A percentile compares a stretch with the other conserved stretches of the same genome.
phyloP scores from a whole-genome alignment of 1,140 invertebrate genomes.

The Papilio machaon region DNA sequence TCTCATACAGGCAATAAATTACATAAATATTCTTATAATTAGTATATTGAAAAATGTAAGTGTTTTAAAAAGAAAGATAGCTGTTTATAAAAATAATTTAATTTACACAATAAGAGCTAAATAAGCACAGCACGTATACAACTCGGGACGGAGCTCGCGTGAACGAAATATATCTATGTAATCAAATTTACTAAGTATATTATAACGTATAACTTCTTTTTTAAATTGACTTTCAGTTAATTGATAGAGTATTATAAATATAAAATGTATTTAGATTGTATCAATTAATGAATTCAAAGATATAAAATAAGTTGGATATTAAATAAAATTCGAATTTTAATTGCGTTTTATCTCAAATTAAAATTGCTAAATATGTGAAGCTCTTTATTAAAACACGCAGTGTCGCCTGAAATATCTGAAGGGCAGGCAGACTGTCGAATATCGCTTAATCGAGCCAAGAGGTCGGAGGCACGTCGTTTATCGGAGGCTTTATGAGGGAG shows the following conservation, averaged over 20 bases:
- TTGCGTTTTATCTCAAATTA: slow-evolving; percentile 21
- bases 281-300: not conserved
- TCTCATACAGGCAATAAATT: too few species aligned
- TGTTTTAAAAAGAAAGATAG: too few species aligned
- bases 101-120: too few species aligned
- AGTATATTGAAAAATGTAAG: too few species aligned
- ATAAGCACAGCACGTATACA: too few species aligned
- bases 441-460: slow-evolving; percentile 73
- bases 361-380: slow-evolving; percentile 4
- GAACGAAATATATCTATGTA: too few species aligned
- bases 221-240: not conserved
- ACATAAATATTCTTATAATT: too few species aligned
- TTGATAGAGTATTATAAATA: not conserved
- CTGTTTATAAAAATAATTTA: too few species aligned
- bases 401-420: slow-evolving; percentile 54
- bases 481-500: slow-evolving; percentile 74
- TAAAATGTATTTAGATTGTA: not conserved
- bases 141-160: too few species aligned
- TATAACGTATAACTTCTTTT: not conserved
- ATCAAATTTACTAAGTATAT: too few species aligned
- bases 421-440: slow-evolving; percentile 57
- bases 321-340: slow-evolving; percentile 1
- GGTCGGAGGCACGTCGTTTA: slow-evolving; percentile 69
- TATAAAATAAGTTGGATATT: not conserved
- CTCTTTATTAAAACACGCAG: slow-evolving; percentile 27